Evolutionary conservation across 2,888 invertebrate genomes (phyloP).

Genomic region (Germaria angustata): DNA sequence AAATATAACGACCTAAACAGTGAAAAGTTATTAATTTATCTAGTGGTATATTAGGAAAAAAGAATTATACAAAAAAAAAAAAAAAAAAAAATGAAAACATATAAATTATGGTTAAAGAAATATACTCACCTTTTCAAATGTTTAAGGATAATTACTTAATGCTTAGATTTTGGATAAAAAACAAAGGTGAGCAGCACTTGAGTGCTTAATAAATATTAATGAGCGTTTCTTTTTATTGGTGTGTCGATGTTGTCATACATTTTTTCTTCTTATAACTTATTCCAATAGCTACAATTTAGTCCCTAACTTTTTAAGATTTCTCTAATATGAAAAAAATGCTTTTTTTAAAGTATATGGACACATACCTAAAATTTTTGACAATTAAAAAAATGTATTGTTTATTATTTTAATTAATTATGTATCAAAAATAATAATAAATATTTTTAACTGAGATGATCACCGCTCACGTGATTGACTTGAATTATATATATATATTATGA

Average conservation of each 20-base stretch:
- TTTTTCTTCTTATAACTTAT: not conserved
- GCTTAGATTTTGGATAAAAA: slow-evolving; percentile 15
- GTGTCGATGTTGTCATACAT: slow-evolving; percentile 4
- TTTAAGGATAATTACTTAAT: slow-evolving; percentile 31
- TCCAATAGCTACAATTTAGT: not conserved
- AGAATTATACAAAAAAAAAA: not conserved
- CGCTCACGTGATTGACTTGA: too few species aligned
- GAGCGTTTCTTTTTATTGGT: not conserved
- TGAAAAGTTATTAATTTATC: not conserved
- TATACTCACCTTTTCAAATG: not conserved
- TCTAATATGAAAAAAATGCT: not conserved
- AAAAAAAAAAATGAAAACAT: not conserved
- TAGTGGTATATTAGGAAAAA: not conserved
- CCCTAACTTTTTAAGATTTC: slow-evolving; percentile 14
- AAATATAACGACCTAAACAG: not conserved
- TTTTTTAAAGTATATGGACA: not conserved
- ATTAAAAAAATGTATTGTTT: too few species aligned
- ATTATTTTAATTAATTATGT: too few species aligned
- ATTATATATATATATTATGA: too few species aligned
- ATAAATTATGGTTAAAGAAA: not conserved
- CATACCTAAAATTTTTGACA: not conserved
- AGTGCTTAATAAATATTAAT: not conserved
- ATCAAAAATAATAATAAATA: too few species aligned
- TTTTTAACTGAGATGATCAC: too few species aligned
- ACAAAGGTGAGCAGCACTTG: not conserved